phyloP scores from a whole-genome alignment of 2,888 invertebrate species.

The Glyphotaelius pellucidus region DNA sequence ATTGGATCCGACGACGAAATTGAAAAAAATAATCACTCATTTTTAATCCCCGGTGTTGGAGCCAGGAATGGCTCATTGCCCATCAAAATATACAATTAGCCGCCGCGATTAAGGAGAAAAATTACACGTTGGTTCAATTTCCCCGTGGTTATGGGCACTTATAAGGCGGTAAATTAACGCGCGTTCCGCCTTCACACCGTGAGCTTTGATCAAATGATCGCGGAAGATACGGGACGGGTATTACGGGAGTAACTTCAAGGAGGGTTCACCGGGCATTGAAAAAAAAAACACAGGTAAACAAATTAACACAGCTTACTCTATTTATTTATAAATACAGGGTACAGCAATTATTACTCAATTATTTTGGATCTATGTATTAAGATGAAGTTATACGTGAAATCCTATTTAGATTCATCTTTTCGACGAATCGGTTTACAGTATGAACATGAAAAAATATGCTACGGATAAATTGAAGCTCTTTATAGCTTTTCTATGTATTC shows the following conservation, averaged over 20 bases:
- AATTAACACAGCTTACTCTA: slow-evolving; percentile 23
- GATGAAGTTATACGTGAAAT: too few relatives aligned
- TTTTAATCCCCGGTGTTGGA: slow-evolving; percentile 13
- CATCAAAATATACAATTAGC: slow-evolving; percentile 29
- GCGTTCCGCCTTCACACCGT: slow-evolving; percentile 45
- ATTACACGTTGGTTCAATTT: slow-evolving; percentile 51
- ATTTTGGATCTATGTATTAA: not conserved
- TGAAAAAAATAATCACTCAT: not conserved
- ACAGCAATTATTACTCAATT: not conserved
- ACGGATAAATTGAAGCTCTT: too few relatives aligned
- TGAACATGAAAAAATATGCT: too few relatives aligned
- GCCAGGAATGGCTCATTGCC: slow-evolving; percentile 1
- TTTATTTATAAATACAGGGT: not conserved
- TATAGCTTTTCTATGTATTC: too few relatives aligned
- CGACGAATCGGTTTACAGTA: too few relatives aligned
- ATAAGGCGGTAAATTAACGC: slow-evolving; percentile 60
- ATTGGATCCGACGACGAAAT: not conserved
- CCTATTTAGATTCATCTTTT: too few relatives aligned
- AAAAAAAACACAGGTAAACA: slow-evolving; percentile 42
- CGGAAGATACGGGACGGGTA: slow-evolving; percentile 33
- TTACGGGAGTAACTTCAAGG: slow-evolving; percentile 43
- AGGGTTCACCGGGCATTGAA: slow-evolving; percentile 26
- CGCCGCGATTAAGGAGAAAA: not conserved
- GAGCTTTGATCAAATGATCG: slow-evolving; percentile 56
- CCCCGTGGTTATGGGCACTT: slow-evolving; percentile 54